Percentiles rank a stretch among this genome's conserved stretches.
phyloP scores from a whole-genome alignment of 2,113 vertebrate species.

The Mustelus asterias region DNA sequence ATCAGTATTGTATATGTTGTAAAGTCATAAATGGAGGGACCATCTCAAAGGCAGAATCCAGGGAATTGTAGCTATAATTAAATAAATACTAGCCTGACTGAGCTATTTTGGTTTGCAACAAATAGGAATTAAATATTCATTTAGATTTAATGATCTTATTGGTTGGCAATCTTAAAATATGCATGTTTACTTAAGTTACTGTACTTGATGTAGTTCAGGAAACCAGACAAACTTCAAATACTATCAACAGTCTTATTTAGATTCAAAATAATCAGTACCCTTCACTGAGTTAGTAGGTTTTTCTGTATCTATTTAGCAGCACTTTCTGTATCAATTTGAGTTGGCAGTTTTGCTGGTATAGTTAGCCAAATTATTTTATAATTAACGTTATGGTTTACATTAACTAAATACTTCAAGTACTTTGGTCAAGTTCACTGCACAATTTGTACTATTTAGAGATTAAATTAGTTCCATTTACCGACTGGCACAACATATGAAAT shows the following conservation, averaged over 20 bases:
- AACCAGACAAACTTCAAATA: neutral
- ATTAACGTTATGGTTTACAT: too few species aligned
- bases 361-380: neutral
- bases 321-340: neutral
- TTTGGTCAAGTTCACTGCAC: neutral
- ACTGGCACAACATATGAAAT: neutral
- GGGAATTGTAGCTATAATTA: neutral
- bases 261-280: neutral
- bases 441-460: neutral
- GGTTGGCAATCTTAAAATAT: neutral
- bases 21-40: neutral
- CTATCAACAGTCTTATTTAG: neutral
- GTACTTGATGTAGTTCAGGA: neutral
- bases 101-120: neutral
- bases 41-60: neutral
- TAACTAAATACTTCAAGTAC: too few species aligned
- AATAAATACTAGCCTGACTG: neutral
- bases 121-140: neutral
- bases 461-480: neutral
- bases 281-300: neutral
- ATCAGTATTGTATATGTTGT: neutral
- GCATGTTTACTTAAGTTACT: neutral
- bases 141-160: neutral
- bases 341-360: neutral
- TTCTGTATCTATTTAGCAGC: neutral